Evolutionary conservation across 2,113 vertebrate species (phyloP).

Genomic region (Clarias magur): DNA sequence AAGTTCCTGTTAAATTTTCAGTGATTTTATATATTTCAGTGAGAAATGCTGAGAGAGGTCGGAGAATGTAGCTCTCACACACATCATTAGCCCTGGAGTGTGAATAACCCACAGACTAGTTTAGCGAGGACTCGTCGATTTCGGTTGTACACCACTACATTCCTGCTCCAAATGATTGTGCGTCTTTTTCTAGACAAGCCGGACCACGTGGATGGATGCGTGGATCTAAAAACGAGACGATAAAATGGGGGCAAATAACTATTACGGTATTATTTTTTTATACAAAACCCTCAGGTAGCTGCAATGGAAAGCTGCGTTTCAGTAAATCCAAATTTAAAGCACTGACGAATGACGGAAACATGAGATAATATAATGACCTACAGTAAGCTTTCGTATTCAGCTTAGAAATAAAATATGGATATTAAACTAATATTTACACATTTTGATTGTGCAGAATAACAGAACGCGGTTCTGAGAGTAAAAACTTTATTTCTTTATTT

Average conservation of each 20-base stretch:
- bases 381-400: background rate
- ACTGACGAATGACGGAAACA: background rate
- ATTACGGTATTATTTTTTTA: background rate
- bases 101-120: conserved; percentile 66
- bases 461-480: too few relatives aligned
- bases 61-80: background rate
- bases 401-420: background rate
- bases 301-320: background rate
- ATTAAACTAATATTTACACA: background rate
- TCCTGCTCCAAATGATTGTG: conserved; percentile 62
- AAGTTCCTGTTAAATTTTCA: background rate
- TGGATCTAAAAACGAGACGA: background rate
- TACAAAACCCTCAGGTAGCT: background rate
- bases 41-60: background rate
- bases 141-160: conserved; percentile 70
- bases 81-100: conserved; percentile 55
- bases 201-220: background rate
- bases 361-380: background rate
- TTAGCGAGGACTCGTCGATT: conserved; percentile 63
- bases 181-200: conserved; percentile 27
- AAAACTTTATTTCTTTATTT: too few relatives aligned
- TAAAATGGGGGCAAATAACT: background rate
- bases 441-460: too few relatives aligned
- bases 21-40: background rate
- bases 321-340: background rate